Evolutionary conservation across 2,888 invertebrate species (phyloP).

Genomic region (Artemia sinica): DNA sequence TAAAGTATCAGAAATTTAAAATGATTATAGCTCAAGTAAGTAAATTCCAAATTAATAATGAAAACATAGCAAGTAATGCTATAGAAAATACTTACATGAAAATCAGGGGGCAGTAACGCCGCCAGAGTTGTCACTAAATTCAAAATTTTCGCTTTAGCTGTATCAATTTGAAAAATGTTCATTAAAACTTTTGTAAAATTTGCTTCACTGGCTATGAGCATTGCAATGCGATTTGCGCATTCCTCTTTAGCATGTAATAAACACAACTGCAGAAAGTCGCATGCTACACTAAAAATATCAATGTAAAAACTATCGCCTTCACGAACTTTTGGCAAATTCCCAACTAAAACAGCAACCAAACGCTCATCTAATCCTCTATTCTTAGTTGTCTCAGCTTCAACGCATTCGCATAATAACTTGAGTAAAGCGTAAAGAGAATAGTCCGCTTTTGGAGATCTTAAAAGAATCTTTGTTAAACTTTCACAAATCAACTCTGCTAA

Average conservation of each 20-base stretch:
- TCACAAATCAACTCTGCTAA: neutral
- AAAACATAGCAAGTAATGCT: too few relatives aligned
- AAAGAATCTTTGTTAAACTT: neutral
- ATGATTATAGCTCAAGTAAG: too few relatives aligned
- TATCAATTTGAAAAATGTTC: neutral
- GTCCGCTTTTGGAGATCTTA: neutral
- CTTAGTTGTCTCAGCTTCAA: neutral
- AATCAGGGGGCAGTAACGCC: neutral
- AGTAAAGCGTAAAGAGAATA: too few relatives aligned
- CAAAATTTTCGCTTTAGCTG: constrained; percentile 7
- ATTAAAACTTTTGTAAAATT: neutral
- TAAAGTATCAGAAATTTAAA: too few relatives aligned
- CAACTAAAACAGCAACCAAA: neutral
- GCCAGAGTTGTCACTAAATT: constrained; percentile 10
- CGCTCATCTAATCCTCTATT: neutral
- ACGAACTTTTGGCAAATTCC: neutral
- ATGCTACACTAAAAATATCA: neutral
- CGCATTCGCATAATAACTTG: neutral
- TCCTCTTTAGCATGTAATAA: neutral
- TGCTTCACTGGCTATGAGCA: neutral
- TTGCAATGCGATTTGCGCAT: neutral
- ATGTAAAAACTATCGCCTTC: neutral
- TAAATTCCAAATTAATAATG: too few relatives aligned
- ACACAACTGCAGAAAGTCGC: neutral
- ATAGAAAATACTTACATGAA: neutral